These are phyloP conservation scores for Schlechtendalia chinensis DNA, from an alignment of 1,140 invertebrate genomes.

Conservation along the genomic window DNA sequence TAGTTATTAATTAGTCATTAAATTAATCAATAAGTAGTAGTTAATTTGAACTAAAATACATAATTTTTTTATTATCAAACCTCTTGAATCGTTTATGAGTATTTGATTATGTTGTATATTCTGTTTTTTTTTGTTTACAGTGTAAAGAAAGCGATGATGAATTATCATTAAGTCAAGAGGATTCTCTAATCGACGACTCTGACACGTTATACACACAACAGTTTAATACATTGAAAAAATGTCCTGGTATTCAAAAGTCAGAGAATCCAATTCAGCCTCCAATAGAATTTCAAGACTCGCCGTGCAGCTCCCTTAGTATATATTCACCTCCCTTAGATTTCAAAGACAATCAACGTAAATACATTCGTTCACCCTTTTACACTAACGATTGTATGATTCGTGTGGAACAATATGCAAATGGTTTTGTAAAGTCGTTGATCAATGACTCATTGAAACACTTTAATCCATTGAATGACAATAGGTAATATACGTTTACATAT, in stretches of 20 bases:
- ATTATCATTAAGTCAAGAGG: constrained; percentile 36
- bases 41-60: too few relatives aligned
- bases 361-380: not conserved
- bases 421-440: constrained; percentile 34
- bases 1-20: too few relatives aligned
- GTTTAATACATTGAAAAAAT: constrained; percentile 78
- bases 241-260: constrained; percentile 56
- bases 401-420: constrained; percentile 54
- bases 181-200: constrained; percentile 30
- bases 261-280: constrained; percentile 69
- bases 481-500: constrained; percentile 38
- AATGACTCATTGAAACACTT: constrained; percentile 37
- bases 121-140: not conserved
- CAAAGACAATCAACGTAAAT: constrained; percentile 22
- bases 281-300: constrained; percentile 72
- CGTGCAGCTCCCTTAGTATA: constrained; percentile 57
- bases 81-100: too few relatives aligned
- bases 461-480: constrained; percentile 56
- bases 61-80: too few relatives aligned
- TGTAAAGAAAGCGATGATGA: constrained; percentile 20
- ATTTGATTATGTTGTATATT: too few relatives aligned
- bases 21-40: too few relatives aligned
- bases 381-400: constrained; percentile 54
- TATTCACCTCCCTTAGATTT: constrained; percentile 27
- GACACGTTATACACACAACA: constrained; percentile 65